Percentiles rank a stretch among this genome's conserved stretches.
These are phyloP conservation scores for Lucinisca nassula DNA, from an alignment of 2,888 invertebrate genomes.

Conservation along the genomic window DNA sequence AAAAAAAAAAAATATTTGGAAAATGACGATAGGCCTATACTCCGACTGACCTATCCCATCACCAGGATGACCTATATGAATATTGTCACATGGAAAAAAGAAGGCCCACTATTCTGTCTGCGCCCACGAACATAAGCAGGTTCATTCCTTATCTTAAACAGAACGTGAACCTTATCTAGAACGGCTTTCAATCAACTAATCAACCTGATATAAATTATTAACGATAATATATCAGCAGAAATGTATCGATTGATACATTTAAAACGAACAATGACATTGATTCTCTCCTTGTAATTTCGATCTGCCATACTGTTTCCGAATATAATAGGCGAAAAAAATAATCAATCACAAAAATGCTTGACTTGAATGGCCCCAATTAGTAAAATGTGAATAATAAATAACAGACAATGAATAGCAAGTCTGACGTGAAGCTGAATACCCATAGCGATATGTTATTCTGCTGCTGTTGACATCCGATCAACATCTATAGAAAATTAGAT, in stretches of 20 bases:
- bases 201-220: not conserved
- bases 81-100: too few relatives aligned
- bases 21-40: too few relatives aligned
- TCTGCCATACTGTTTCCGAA: not conserved
- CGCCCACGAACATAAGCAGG: too few relatives aligned
- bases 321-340: not conserved
- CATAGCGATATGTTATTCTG: too few relatives aligned
- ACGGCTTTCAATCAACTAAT: not conserved
- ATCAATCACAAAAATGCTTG: not conserved
- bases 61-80: too few relatives aligned
- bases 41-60: too few relatives aligned
- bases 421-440: too few relatives aligned
- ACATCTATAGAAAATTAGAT: too few relatives aligned
- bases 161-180: conserved; percentile 1
- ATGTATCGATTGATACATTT: not conserved
- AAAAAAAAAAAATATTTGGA: too few relatives aligned
- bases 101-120: too few relatives aligned
- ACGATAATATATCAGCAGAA: not conserved
- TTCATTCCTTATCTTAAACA: not conserved
- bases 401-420: too few relatives aligned
- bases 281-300: not conserved
- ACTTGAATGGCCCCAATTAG: not conserved
- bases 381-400: not conserved
- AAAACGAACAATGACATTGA: not conserved
- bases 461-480: too few relatives aligned